phyloP scores from a whole-genome alignment of 2,888 invertebrate species.

The Eurytoma californica region DNA sequence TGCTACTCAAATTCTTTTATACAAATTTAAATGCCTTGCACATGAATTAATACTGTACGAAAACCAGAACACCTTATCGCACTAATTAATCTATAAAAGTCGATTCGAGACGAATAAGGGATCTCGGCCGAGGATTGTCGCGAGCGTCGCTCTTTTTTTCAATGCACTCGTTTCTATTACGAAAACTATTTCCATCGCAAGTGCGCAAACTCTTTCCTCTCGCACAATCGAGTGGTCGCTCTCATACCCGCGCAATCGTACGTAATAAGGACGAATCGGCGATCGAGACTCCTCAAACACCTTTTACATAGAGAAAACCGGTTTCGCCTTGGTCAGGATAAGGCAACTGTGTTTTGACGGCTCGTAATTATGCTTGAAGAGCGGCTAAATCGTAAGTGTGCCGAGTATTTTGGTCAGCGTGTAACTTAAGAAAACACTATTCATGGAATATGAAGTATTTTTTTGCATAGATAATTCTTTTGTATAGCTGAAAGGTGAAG shows the following conservation, averaged over 20 bases:
- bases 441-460: no score
- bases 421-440: no score
- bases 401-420: no score
- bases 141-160: constrained; percentile 8
- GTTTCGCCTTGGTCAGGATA: constrained; percentile 22
- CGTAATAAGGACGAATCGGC: constrained; percentile 20
- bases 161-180: constrained; percentile 23
- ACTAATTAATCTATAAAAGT: constrained; percentile 1
- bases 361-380: constrained; percentile 15
- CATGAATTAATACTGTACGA: no score
- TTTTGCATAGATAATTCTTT: no score
- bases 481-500: no score
- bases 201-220: constrained; percentile 3
- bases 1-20: no score
- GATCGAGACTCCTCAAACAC: background rate
- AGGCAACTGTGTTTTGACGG: constrained; percentile 34
- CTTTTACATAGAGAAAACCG: constrained; percentile 19
- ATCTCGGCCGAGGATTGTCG: constrained; percentile 8
- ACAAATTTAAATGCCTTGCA: no score
- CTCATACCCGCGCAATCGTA: constrained; percentile 6
- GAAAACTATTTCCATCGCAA: constrained; percentile 31
- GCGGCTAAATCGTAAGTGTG: background rate
- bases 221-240: background rate
- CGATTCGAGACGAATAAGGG: constrained; percentile 5
- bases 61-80: no score